Base-by-base conservation (phyloP, 1,140 invertebrate genomes). In the Ctenoplectra terminalis region DNA sequence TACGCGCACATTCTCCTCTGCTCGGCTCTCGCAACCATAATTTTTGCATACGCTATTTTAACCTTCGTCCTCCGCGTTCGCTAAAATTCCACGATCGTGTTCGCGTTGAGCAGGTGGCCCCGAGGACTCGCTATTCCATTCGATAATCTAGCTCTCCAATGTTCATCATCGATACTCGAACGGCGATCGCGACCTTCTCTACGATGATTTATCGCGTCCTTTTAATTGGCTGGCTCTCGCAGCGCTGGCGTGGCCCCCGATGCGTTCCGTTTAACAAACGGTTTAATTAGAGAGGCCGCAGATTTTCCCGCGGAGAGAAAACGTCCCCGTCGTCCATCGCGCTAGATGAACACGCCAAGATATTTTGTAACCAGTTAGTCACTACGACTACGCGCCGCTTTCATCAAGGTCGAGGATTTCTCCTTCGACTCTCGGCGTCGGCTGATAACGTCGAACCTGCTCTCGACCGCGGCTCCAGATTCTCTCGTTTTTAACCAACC, bases 391-490 rank as follows among this genome's bases (percentile, higher is more conserved):
- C 74, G 76, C 67, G 64, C 75, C 34, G 73, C 84, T 86, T 86
- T 86, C 84, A 82, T 86, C 79, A 82, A 82, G 73, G 63, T 73
- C 67, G 63, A 29, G 43, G 52, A 72, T 76, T 77, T 86, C 84
- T 82, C 84, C 56, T 72, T 69, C 66, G 56, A 54, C 50, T 82
- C 69, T 29, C 37, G 31, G n/a, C 61, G 29, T 26, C 17, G 15
- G 17, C 84, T 74, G 85, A 86, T 86, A 86, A 86, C 78, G 83
- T 85, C 48, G 50, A 70, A 66, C 74, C 61, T 50, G 71, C 66
- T 50, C 60, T 66, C 20, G 26, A 43, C 52, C 31, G 56, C 37
- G 52, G 54, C 54, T 54, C 56, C 77, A 56, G 77, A 85, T 81
- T 74, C 70, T 31, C 50, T 40, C 43, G 37, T 17, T 75, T 85